These are phyloP conservation scores for Hartigia nigra DNA, from an alignment of 2,888 invertebrate species.

Conservation along the genomic window DNA sequence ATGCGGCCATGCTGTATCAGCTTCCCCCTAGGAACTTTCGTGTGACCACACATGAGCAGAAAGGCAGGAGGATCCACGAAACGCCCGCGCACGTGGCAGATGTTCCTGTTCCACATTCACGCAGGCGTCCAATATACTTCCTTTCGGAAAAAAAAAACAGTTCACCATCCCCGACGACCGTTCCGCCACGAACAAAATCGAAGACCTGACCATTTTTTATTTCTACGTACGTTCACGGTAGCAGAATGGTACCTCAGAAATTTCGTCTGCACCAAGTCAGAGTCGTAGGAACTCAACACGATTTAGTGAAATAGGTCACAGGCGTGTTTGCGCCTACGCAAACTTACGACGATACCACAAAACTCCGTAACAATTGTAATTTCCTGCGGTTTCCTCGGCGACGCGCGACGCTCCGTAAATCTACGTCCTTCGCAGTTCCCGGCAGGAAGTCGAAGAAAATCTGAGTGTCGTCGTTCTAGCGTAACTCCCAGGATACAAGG, in stretches of 20 bases:
- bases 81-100: conserved; percentile 57
- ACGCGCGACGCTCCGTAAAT: background rate
- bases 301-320: background rate
- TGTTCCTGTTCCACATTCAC: conserved; percentile 46
- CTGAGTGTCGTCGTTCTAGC: background rate
- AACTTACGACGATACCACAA: background rate
- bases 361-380: conserved; percentile 18
- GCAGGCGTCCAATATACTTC: conserved; percentile 39
- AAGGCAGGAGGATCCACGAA: conserved; percentile 35
- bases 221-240: background rate
- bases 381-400: conserved; percentile 13
- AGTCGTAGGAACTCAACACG: background rate
- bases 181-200: background rate
- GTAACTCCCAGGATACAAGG: background rate
- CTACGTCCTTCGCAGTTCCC: background rate
- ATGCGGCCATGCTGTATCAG: conserved; percentile 50
- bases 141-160: background rate
- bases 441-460: conserved; percentile 8
- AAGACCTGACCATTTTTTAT: background rate
- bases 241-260: background rate
- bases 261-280: background rate
- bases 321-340: background rate
- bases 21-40: conserved; percentile 37
- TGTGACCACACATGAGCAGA: conserved; percentile 34
- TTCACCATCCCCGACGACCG: background rate